phyloP scores from a whole-genome alignment of 2,113 vertebrate genomes.

The Carassius carassius region DNA sequence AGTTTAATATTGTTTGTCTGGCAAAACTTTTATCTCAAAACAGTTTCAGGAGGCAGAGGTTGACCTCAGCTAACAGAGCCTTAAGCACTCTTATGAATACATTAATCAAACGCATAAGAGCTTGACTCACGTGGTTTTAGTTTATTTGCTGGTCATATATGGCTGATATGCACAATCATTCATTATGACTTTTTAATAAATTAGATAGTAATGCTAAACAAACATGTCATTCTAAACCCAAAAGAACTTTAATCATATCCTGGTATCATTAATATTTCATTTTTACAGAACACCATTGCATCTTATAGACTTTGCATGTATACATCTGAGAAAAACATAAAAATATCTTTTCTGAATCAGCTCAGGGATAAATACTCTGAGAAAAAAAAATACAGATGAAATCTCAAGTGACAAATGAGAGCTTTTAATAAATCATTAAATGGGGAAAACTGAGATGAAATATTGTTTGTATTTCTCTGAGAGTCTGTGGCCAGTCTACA shows the following conservation, averaged over 20 bases:
- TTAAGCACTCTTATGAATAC: not conserved
- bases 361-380: not conserved
- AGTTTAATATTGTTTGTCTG: slow-evolving; percentile 4
- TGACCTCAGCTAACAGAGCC: not conserved
- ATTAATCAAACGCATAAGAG: not conserved
- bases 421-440: slow-evolving; percentile 5
- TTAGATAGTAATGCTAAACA: not conserved
- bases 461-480: not conserved
- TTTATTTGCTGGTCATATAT: not conserved
- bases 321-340: not conserved
- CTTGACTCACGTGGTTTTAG: not conserved
- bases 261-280: not conserved
- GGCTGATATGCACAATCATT: not conserved
- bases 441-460: not conserved
- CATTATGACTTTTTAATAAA: not conserved
- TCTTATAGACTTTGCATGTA: not conserved
- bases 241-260: not conserved
- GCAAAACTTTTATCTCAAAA: slow-evolving; percentile 20
- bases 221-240: not conserved
- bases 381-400: not conserved
- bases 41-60: not conserved
- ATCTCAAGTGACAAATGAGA: not conserved
- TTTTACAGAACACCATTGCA: not conserved
- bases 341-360: not conserved
- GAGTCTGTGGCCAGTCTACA: not conserved